Percentiles rank a stretch among this genome's conserved stretches.
phyloP scores from a whole-genome alignment of 2,797 vertebrate species.

The Dicrostonyx torquatus region DNA sequence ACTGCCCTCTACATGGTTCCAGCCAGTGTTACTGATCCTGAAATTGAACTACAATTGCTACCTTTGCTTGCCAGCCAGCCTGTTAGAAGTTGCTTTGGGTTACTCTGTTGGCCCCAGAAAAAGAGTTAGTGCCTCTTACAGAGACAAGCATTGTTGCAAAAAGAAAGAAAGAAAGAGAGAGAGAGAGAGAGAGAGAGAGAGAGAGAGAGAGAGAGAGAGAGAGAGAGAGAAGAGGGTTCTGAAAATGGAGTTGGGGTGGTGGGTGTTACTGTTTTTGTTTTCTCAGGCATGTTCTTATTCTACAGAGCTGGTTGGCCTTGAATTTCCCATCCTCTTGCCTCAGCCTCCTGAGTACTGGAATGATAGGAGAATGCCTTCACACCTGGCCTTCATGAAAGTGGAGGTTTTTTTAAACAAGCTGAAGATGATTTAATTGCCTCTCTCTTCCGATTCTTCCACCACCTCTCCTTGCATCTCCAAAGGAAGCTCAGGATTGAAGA shows the following conservation, averaged over 20 bases:
- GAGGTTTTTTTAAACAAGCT: not conserved
- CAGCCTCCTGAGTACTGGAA: not conserved
- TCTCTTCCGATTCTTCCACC: conserved; percentile 27
- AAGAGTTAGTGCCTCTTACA: conserved; percentile 62
- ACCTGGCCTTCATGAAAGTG: not conserved
- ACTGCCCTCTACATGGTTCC: conserved; percentile 16
- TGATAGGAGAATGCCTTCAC: not conserved
- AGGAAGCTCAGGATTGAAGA: not conserved
- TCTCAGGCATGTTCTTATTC: not conserved
- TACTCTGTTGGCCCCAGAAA: conserved; percentile 51
- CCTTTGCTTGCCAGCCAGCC: conserved; percentile 65
- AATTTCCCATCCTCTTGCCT: not conserved
- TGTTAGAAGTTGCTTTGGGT: conserved; percentile 72
- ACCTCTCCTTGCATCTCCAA: not conserved
- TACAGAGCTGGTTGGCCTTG: not conserved
- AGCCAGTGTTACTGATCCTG: conserved; percentile 58
- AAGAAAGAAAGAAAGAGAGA: not conserved
- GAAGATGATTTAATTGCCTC: conserved; percentile 28
- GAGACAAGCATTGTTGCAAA: conserved; percentile 52
- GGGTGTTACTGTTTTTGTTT: not conserved
- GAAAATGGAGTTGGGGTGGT: conserved; percentile 46
- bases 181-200: not conserved
- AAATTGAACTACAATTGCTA: conserved; percentile 76
- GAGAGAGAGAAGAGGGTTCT: conserved; percentile 14
- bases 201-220: not conserved